A percentile compares a stretch with the other conserved stretches of the same genome.
phyloP scores from a whole-genome alignment of 92 coral and sea anemone genomes.

The Ricordea florida region DNA sequence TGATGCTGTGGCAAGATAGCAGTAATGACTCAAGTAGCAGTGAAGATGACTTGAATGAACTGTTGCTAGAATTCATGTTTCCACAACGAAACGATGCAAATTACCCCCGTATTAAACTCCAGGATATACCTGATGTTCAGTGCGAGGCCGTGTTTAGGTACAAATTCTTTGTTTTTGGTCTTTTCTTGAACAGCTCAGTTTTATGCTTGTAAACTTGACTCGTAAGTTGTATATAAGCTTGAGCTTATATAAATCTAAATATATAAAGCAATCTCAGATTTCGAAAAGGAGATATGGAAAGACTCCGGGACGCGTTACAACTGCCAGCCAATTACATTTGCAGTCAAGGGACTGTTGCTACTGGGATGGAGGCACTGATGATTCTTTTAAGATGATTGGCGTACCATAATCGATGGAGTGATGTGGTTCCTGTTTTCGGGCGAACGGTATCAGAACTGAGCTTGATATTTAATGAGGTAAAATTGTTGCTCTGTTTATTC shows the following conservation, averaged over 20 bases:
- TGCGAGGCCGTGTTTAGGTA: constrained; percentile 71
- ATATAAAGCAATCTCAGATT: constrained; percentile 58
- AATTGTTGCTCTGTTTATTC: constrained; percentile 38
- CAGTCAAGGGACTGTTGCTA: constrained; percentile 58
- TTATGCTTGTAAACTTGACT: constrained; percentile 39
- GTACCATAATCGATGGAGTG: constrained; percentile 68
- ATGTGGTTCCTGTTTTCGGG: constrained; percentile 58
- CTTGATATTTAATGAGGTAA: constrained; percentile 60
- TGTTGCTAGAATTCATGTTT: constrained; percentile 33
- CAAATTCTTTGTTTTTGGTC: constrained; percentile 20
- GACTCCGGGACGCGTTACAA: constrained; percentile 41
- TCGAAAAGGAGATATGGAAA: constrained; percentile 51
- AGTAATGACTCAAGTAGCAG: constrained; percentile 35
- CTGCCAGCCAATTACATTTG: constrained; percentile 56
- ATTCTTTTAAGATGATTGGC: constrained; percentile 62
- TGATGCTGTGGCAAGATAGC: constrained; percentile 67
- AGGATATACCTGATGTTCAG: constrained; percentile 56
- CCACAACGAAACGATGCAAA: constrained; percentile 20
- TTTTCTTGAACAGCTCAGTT: constrained; percentile 46
- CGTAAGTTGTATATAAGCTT: not conserved
- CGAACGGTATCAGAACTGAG: constrained; percentile 64
- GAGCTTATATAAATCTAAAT: not conserved
- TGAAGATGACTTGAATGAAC: constrained; percentile 32
- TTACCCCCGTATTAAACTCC: constrained; percentile 51
- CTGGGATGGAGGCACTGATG: constrained; percentile 65